Evolutionary conservation across 2,888 invertebrate genomes (phyloP), one percentile per base, ranked within the genome.

Genomic region (Coelopa pilipes): DNA sequence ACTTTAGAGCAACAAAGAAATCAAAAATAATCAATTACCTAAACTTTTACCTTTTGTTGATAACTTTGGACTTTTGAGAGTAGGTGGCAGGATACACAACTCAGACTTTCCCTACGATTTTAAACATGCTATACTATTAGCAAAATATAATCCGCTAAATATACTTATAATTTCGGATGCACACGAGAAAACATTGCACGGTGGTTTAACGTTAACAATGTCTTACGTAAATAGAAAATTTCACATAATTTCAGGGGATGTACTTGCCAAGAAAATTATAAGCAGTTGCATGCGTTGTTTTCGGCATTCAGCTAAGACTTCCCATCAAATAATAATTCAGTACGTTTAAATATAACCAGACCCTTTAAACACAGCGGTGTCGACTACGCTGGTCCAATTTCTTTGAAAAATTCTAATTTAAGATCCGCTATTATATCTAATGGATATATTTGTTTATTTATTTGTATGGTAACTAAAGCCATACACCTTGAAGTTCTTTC

Each of bases 251-350:
- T 59, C 59, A 7, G 67, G 49, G 9, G 66, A 66, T 49, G 70
- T 65, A 34, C 47, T 70, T 2, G 69, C 68, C 15, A 74, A 71
- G 50, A 57, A 59, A 17, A 34, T 70, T 17, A 53, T 73, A 15
- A 15, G 55, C 19, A 59, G n/a, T n/a, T n/a, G n/a, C n/a, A n/a
- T n/a, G n/a, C n/a, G n/a, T n/a, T n/a, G n/a, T n/a, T 74, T 17
- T 71, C 17, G 55, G 7, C 76, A 75, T 53, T 19, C 47, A 5
- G 63, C 70, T 24, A 69, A 72, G 10, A 15, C 69, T 12, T 63
- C 73, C n/a, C 13, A 65, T 46, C 73, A 75, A 46, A 73, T 78
- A 5, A 82, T 84, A 81, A 65, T 21, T n/a, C 45, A 2, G 76
- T 75, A 21, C 72, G 76, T 7, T n/a, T 78, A 12, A 67, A 72